Evolutionary conservation across 1,140 invertebrate genomes (phyloP), one percentile per base, ranked within the genome.

Genomic region (Orius laevigatus): DNA sequence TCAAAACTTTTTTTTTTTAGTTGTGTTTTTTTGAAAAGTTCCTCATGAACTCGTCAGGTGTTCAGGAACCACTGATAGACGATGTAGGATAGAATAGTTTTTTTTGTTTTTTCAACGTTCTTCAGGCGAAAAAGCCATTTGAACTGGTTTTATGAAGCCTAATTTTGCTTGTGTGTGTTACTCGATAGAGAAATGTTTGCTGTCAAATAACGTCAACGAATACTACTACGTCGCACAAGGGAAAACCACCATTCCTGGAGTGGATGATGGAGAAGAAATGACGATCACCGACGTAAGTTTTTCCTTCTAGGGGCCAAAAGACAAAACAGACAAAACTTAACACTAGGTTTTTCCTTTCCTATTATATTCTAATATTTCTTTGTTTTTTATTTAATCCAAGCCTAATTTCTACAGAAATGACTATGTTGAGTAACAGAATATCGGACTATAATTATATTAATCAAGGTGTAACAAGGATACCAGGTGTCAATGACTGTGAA

Each of bases 251-350:
- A 94, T 98, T 64, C 89, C 94, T 59, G 81, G 78, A 65, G 83
- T 98, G 53, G 91, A 98, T 75, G 95, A 98, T 69, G 81, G 77
- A 59, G 91, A 95, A 69, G 95, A 98, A 79, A 87, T 84, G 72
- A 57, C 63, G 57, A 66, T 88, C 57, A 94, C 92, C 58, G 92
- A 97, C 73, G 90, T 94, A 87, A 86, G 82, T 81, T 39, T 39
- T 43, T n/a, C n/a, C n/a, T n/a, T n/a, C n/a, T 19, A 31, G 10
- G 16, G 45, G 18, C 18, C 20, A 45, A 35, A 49, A 35, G 10
- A 35, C 36, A 42, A 35, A 14, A 20, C 46, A 16, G 15, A 38
- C 44, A 46, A n/a, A 12, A 2, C 5, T 46, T 8, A 46, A 46
- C 18, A 46, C 25, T 46, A 46, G 31, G n/a, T 32, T 46, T n/a